These are phyloP conservation scores for Tragelaphus imberbis DNA, from an alignment of 2,113 vertebrate species.

Conservation along the genomic window DNA sequence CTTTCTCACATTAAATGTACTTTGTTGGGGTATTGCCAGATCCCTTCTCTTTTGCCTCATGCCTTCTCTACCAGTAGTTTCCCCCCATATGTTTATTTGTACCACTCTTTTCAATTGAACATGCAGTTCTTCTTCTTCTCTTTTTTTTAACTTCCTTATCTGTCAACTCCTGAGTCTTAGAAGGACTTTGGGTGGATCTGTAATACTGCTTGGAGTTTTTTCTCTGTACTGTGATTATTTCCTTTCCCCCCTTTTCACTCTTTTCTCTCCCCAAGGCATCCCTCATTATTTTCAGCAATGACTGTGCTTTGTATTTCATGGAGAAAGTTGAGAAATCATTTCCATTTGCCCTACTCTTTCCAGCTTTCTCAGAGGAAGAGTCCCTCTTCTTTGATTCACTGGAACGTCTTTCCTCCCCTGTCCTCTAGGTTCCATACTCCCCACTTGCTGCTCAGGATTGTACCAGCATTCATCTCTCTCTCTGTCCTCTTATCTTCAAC, in stretches of 20 bases:
- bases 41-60: not conserved
- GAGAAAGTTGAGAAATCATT: not conserved
- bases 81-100: accelerated
- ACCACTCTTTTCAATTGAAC: not conserved
- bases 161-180: not conserved
- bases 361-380: not conserved
- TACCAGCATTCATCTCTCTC: not conserved
- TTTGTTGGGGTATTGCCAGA: not conserved
- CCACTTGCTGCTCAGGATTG: not conserved
- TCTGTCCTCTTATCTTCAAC: not conserved
- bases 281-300: not conserved
- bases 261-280: not conserved
- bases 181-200: not conserved
- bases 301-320: not conserved
- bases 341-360: not conserved
- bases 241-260: accelerated
- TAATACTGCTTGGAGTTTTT: not conserved
- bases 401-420: not conserved
- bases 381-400: not conserved
- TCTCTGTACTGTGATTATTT: accelerated
- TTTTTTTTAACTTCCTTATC: not conserved
- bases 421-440: not conserved
- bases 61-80: accelerated
- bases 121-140: not conserved
- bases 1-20: not conserved